Conservation (phyloP, 2,888 invertebrate species). For the Taphrorychus bicolor region DNA sequence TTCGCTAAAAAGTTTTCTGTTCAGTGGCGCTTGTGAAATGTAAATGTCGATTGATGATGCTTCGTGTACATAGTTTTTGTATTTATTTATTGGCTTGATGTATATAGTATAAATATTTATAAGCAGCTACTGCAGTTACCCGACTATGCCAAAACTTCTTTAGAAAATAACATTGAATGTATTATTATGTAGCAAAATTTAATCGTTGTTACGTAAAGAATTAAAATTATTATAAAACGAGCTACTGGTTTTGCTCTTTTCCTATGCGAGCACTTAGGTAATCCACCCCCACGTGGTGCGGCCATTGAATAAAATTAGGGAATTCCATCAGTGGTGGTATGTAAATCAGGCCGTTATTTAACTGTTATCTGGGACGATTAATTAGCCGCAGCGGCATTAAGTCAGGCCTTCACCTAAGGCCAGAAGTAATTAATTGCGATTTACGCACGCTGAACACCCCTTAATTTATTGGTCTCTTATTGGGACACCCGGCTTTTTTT, state of each 20-base stretch:
- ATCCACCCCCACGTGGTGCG: neutral
- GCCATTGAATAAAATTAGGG: neutral
- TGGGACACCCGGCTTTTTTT: conserved; percentile 25
- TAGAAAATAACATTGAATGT: conserved; percentile 47
- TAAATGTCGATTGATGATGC: neutral
- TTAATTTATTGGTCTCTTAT: conserved; percentile 34
- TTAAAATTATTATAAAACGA: conserved; percentile 50
- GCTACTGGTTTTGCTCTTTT: neutral
- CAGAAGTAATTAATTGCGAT: conserved; percentile 36
- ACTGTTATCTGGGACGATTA: conserved; percentile 25
- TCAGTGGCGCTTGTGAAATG: neutral
- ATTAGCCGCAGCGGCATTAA: conserved; percentile 25
- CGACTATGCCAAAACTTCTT: conserved; percentile 40
- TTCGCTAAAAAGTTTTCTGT: neutral
- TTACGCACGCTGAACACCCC: conserved; percentile 30
- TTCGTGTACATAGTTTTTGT: conserved; percentile 43
- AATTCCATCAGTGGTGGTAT: conserved; percentile 19
- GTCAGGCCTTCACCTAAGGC: conserved; percentile 32
- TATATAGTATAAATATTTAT: conserved; percentile 47
- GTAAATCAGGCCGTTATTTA: conserved; percentile 25
- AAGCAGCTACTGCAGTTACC: conserved; percentile 54
- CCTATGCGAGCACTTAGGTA: neutral
- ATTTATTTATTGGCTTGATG: conserved; percentile 48
- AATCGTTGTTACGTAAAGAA: conserved; percentile 58
- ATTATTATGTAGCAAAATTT: conserved; percentile 58